Percentiles rank a stretch among this genome's conserved stretches.
Conservation (phyloP, 2,888 invertebrate species). For the Chalcosyrphus nemorum region DNA sequence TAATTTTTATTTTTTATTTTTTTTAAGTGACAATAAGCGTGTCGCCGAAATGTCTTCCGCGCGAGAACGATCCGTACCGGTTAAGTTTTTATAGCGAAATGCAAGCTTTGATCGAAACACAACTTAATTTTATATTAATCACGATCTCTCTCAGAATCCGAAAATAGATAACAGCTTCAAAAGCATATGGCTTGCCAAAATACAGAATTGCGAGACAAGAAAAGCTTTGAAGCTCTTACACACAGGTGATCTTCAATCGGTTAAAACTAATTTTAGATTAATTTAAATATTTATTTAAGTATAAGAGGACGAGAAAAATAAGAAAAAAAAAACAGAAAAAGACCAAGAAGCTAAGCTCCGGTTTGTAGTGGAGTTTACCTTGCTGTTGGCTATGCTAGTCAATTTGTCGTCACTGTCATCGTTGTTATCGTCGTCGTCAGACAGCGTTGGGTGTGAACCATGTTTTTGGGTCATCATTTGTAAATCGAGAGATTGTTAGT, state of each 20-base stretch:
- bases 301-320: background rate
- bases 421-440: background rate
- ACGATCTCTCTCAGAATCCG: slow-evolving; percentile 25
- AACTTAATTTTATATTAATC: slow-evolving; percentile 63
- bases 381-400: slow-evolving; percentile 63
- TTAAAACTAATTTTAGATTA: slow-evolving; percentile 53
- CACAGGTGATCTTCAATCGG: slow-evolving; percentile 45
- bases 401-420: slow-evolving; percentile 51
- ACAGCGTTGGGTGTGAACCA: slow-evolving; percentile 20
- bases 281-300: slow-evolving; percentile 45
- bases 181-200: no score
- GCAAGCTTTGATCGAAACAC: slow-evolving; percentile 46
- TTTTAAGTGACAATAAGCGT: slow-evolving; percentile 13
- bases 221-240: slow-evolving; percentile 49
- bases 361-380: slow-evolving; percentile 64
- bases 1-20: background rate
- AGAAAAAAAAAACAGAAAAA: slow-evolving; percentile 8
- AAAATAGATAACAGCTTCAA: slow-evolving; percentile 41
- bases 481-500: slow-evolving; percentile 5
- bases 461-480: slow-evolving; percentile 51
- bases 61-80: slow-evolving; percentile 54
- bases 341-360: slow-evolving; percentile 57
- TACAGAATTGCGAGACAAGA: slow-evolving; percentile 2
- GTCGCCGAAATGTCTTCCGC: slow-evolving; percentile 53
- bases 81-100: slow-evolving; percentile 57